Evolutionary conservation across 2,113 vertebrate species (phyloP).

Genomic region (Malaclemys terrapin): DNA sequence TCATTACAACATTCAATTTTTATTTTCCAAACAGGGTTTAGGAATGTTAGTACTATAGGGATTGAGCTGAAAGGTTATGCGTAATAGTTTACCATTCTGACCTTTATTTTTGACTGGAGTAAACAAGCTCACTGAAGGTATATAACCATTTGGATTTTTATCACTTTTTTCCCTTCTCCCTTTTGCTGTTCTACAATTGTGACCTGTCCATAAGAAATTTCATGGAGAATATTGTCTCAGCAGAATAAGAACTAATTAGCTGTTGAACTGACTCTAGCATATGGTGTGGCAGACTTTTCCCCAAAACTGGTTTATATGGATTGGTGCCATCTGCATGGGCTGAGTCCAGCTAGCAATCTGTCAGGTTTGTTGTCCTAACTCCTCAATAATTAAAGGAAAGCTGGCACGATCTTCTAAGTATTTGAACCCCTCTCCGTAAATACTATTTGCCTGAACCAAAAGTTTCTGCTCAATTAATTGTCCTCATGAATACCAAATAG

Average conservation of each 20-base stretch:
- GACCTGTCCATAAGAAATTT: slow-evolving; percentile 34
- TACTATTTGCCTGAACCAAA: not conserved
- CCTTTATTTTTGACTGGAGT: slow-evolving; percentile 50
- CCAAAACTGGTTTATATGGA: slow-evolving; percentile 42
- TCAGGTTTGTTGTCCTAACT: slow-evolving; percentile 34
- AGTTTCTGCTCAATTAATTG: slow-evolving; percentile 14
- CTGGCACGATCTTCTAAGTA: not conserved
- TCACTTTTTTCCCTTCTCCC: not conserved
- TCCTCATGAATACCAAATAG: not conserved
- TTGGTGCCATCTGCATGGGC: slow-evolving; percentile 3
- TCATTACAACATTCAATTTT: slow-evolving; percentile 11
- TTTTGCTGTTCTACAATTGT: not conserved
- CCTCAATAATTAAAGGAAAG: slow-evolving; percentile 36
- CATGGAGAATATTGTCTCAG: slow-evolving; percentile 6
- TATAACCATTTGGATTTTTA: not conserved
- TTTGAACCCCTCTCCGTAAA: not conserved
- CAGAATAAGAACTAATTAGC: slow-evolving; percentile 48
- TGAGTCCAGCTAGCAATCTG: slow-evolving; percentile 58
- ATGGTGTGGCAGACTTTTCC: slow-evolving; percentile 26
- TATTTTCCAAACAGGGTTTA: slow-evolving; percentile 33
- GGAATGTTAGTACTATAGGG: slow-evolving; percentile 58
- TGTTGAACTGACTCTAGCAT: slow-evolving; percentile 44
- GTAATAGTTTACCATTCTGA: slow-evolving; percentile 30
- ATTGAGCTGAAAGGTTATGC: slow-evolving; percentile 60
- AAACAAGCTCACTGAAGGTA: slow-evolving; percentile 13